Evolutionary conservation across 2,888 invertebrate genomes (phyloP).

Genomic region (Nephrocerus scutellatus): DNA sequence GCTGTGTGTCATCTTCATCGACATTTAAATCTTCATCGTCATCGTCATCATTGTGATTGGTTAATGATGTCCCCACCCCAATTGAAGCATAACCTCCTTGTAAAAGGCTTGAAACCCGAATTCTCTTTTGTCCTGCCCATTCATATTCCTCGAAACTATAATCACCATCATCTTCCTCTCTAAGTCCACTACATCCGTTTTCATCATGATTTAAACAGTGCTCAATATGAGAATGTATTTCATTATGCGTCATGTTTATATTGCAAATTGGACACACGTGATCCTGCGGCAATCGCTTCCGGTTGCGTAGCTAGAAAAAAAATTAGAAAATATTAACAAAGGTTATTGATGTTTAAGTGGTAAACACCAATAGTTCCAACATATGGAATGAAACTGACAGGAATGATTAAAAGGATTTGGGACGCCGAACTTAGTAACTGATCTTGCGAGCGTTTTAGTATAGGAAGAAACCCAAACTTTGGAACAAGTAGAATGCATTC

Average conservation of each 20-base stretch:
- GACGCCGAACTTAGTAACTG: too few species aligned
- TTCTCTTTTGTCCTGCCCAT: constrained; percentile 84
- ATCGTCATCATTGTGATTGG: constrained; percentile 40
- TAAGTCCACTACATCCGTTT: constrained; percentile 22
- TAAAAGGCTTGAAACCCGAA: constrained; percentile 64
- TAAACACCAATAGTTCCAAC: too few species aligned
- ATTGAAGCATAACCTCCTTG: constrained; percentile 58
- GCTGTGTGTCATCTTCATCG: constrained; percentile 77
- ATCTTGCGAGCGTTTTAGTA: too few species aligned
- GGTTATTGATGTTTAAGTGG: too few species aligned
- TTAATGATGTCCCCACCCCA: constrained; percentile 43
- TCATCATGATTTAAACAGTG: constrained; percentile 54
- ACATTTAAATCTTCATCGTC: constrained; percentile 73
- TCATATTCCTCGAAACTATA: constrained; percentile 74
- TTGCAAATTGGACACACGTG: constrained; percentile 76
- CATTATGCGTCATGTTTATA: constrained; percentile 59
- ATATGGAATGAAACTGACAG: too few species aligned
- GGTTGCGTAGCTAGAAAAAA: constrained; percentile 51
- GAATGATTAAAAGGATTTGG: too few species aligned
- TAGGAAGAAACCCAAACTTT: too few species aligned
- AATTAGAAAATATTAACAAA: constrained; percentile 3
- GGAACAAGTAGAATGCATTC: too few species aligned
- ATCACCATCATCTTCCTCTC: constrained; percentile 62
- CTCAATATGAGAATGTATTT: constrained; percentile 68
- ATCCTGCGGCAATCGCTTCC: constrained; percentile 60